A percentile compares a stretch with the other conserved stretches of the same genome.
These are phyloP conservation scores for Synergus laeviventris DNA, from an alignment of 2,888 invertebrate genomes.

Conservation along the genomic window DNA sequence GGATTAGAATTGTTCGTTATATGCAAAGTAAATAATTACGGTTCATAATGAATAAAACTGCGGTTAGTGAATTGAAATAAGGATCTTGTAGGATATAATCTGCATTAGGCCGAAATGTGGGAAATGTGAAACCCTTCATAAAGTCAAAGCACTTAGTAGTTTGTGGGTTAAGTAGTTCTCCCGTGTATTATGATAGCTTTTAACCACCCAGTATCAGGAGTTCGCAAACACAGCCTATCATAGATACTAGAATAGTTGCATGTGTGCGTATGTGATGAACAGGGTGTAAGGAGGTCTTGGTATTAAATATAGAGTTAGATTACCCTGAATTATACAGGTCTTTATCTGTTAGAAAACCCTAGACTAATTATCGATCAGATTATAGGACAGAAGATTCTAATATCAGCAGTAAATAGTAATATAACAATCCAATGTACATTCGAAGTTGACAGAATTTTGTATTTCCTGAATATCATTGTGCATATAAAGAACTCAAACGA, in stretches of 20 bases:
- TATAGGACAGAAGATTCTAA: background rate
- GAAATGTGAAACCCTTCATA: conserved; percentile 24
- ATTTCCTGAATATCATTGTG: no score
- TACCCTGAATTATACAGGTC: conserved; percentile 58
- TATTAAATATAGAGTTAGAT: conserved; percentile 57
- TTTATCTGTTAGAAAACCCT: conserved; percentile 61
- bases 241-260: conserved; percentile 32
- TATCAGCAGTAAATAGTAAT: no score
- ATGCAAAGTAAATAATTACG: background rate
- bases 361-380: conserved; percentile 40
- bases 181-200: conserved; percentile 46
- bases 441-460: no score
- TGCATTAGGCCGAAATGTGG: conserved; percentile 32
- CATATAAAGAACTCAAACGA: no score
- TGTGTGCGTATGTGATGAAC: conserved; percentile 43
- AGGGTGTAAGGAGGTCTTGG: conserved; percentile 47
- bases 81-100: conserved; percentile 24
- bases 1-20: background rate
- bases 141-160: conserved; percentile 34
- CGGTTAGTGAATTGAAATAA: conserved; percentile 6
- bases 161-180: conserved; percentile 44
- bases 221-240: conserved; percentile 49
- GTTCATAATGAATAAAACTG: background rate
- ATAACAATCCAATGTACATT: no score
- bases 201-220: conserved; percentile 48